phyloP scores from a whole-genome alignment of 2,888 invertebrate genomes.

The Folsomia manolachei region DNA sequence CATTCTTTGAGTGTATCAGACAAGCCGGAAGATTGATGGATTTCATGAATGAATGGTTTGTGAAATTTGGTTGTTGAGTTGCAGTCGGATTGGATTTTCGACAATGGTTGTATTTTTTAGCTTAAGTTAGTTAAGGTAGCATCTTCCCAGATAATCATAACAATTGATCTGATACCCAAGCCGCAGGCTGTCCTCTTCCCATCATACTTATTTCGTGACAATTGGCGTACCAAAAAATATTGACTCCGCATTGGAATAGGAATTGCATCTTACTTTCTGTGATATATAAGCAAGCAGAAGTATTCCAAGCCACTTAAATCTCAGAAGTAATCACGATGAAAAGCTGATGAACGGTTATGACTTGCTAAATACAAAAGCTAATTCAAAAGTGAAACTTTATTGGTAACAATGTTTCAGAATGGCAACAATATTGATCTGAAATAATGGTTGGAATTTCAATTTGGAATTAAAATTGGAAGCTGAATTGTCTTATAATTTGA shows the following conservation, averaged over 20 bases:
- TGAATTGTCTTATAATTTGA: not conserved
- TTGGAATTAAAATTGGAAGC: no score
- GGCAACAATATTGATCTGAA: not conserved
- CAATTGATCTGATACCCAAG: constrained; percentile 1
- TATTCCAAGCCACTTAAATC: no score
- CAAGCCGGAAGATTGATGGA: constrained; percentile 14
- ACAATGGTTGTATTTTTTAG: no score
- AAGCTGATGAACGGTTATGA: no score
- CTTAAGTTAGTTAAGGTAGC: not conserved
- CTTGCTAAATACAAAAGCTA: no score
- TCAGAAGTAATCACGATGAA: no score
- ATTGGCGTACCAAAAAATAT: not conserved
- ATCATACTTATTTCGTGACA: constrained; percentile 7
- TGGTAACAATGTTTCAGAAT: no score
- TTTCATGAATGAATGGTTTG: constrained; percentile 16
- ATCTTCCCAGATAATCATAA: constrained; percentile 3
- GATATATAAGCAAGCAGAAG: no score
- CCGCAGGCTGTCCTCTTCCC: not conserved
- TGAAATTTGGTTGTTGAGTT: constrained; percentile 17
- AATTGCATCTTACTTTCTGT: not conserved
- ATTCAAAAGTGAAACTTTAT: not conserved
- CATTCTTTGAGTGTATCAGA: not conserved
- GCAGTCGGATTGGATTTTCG: no score
- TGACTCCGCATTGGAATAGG: no score
- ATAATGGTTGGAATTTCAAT: no score